Evolutionary conservation across 2,113 vertebrate species (phyloP), one percentile per base, ranked within the genome.

Genomic region (Jaculus jaculus): DNA sequence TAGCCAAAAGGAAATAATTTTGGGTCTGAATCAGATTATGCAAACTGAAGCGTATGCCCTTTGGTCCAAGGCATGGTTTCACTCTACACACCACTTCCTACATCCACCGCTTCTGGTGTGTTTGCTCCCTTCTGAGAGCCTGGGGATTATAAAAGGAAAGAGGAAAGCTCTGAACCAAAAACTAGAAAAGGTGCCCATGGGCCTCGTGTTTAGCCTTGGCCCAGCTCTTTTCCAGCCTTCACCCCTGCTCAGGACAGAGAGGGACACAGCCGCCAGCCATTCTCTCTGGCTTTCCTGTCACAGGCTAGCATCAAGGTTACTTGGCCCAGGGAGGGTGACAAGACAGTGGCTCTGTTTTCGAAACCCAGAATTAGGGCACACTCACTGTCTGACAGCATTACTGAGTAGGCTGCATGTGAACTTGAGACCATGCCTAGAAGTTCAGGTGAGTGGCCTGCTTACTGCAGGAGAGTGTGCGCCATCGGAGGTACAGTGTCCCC

Each of bases 361-460:
- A 68, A 92, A 73, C 84, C 24, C 61, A 85, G 93, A 92, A 72
- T 88, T 78, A 86, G 92, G 82, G 51, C 81, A 80, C 73, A 37
- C 65, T 1, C 73, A 37, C 65, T 1, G 2, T 71, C 81, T 79
- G 32, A 81, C 39, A 61, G 47, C 37, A 5, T 54, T 93, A 32
- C 72, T 39, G 13, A 66, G 47, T 21, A 60, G 79, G 34, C 24
- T 42, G 58, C 32, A 54, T 54, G 54, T 42, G 58, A 32, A 83
- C 84, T 75, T 63, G 47, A 82, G 81, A 39, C 60, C 37, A 30
- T 63, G 34, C 28, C 17, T n/a, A 69, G 87, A 88, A 80, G 74
- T 89, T 68, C 66, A 60, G 15, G 42, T 75, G 34, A 87, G 37
- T 63, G 61, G 75, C 37, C 13, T 16, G 54, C 51, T 72, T 2